phyloP scores from a whole-genome alignment of 2,113 vertebrate species.

The Xenopus laevis region DNA sequence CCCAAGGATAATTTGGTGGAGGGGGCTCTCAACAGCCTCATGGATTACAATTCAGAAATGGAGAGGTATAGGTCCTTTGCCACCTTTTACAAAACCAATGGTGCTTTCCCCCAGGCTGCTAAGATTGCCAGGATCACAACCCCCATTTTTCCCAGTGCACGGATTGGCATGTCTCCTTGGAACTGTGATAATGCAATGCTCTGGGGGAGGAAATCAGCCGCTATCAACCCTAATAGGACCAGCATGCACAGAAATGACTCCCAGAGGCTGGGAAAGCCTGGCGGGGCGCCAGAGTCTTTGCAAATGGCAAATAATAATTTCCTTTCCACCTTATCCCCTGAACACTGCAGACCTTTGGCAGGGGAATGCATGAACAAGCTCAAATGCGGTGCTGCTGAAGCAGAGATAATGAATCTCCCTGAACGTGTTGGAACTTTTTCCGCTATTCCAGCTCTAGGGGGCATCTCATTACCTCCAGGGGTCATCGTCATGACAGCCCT shows the following conservation, averaged over 20 bases:
- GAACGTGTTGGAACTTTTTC: conserved; percentile 96
- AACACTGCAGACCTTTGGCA: conserved; percentile 90
- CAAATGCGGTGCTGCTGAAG: conserved; percentile 90
- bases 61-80: conserved; percentile 93
- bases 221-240: conserved; percentile 49
- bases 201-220: conserved; percentile 77
- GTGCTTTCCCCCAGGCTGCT: conserved; percentile 88
- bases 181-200: conserved; percentile 86
- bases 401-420: conserved; percentile 95
- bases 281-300: conserved; percentile 80
- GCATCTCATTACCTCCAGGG: conserved; percentile 93
- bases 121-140: conserved; percentile 93
- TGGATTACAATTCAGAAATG: conserved; percentile 96
- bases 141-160: conserved; percentile 88
- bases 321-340: conserved; percentile 87
- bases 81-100: conserved; percentile 91
- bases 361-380: conserved; percentile 97
- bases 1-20: conserved; percentile 92
- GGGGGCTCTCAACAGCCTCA: conserved; percentile 87
- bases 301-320: conserved; percentile 96
- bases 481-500: conserved; percentile 98
- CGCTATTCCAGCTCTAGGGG: conserved; percentile 90
- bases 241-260: conserved; percentile 81
- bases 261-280: conserved; percentile 81
- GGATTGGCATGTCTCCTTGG: conserved; percentile 93